Evolutionary conservation across 2,888 invertebrate species (phyloP).

Genomic region (Tenthredo mesomela): DNA sequence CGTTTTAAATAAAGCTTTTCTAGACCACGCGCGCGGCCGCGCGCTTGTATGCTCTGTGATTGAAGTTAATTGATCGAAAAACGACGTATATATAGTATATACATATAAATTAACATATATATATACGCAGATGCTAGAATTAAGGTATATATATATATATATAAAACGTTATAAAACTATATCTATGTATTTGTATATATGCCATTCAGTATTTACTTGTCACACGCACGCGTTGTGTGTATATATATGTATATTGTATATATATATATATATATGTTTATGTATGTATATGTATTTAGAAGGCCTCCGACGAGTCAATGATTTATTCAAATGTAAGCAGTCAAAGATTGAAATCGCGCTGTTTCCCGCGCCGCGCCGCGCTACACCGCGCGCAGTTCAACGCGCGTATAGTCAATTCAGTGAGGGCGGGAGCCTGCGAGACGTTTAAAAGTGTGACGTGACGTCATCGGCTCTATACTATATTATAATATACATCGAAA

Average conservation of each 20-base stretch:
- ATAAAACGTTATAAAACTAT: too few species aligned
- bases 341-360: constrained; percentile 13
- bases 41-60: neutral
- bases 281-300: neutral
- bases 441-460: constrained; percentile 33
- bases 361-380: neutral
- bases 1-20: constrained; percentile 8
- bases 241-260: neutral
- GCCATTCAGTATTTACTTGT: too few species aligned
- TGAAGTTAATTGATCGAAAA: constrained; percentile 19
- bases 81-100: neutral
- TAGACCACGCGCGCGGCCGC: neutral
- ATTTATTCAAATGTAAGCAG: constrained; percentile 39
- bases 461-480: neutral
- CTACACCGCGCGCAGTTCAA: neutral
- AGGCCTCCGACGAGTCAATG: constrained; percentile 8
- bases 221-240: neutral
- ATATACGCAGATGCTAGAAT: neutral
- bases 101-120: neutral
- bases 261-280: neutral
- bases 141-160: too few species aligned
- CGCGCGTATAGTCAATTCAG: neutral
- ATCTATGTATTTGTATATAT: too few species aligned
- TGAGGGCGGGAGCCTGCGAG: neutral
- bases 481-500: neutral